Evolutionary conservation across 2,888 invertebrate genomes (phyloP), one percentile per base, ranked within the genome.

Genomic region (Lycophotia porphyrea): DNA sequence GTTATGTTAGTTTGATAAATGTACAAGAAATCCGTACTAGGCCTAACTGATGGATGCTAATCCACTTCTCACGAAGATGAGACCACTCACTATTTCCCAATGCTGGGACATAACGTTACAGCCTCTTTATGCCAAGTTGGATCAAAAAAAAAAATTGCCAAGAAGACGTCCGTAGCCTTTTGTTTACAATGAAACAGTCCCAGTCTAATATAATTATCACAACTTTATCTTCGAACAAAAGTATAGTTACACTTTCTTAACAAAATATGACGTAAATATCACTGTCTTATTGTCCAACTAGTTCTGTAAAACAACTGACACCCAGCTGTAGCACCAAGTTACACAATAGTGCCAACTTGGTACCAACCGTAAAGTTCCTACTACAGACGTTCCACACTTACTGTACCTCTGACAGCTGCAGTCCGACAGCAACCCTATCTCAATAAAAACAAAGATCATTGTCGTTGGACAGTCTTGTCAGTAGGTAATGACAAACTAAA

Each of bases 271-370:
- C 42, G 18, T 42, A 60, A 63, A 21, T 42, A 21, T 44, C 18
- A 52, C 39, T 5, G 42, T 44, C n/a, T 52, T 61, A 42, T 34
- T 63, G 67, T 71, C 18, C 27, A 15, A 39, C 44, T 58, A n/a
- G 66, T 63, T 70, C 34, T 58, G 61, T 74, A 34, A 36, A 64
- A 63, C 81, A 81, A 81, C 49, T 71, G 58, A 18, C 60, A 69
- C 65, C 61, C 34, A 42, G 8, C 39, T 39, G 58, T 58, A 64
- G 9, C 11, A 36, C 21, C 70, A 82, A 82, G 67, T 81, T 60
- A 36, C 60, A 82, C 72, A 77, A 82, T 77, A 67, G 44, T 82
- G 36, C 27, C 67, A 85, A 70, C 76, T 81, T 72, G 52, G 67
- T 49, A 60, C 61, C 49, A 34, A 82, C 65, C 42, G 47, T 0